Conservation (phyloP, 1,140 invertebrate genomes). For the Pollicipes pollicipes region DNA sequence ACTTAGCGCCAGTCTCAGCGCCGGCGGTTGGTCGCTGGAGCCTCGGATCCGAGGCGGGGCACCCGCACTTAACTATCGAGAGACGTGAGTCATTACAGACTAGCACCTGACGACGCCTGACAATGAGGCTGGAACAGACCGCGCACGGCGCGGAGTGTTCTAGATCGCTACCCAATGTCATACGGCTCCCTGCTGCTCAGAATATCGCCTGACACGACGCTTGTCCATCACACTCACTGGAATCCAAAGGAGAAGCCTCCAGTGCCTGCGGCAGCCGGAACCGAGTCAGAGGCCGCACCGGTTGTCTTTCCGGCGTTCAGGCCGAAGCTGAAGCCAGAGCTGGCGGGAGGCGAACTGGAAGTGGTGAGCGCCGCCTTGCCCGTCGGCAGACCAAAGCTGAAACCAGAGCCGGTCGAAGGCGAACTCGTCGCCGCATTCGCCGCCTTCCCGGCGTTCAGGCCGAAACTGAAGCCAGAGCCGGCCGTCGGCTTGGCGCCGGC, state of each 20-base stretch:
- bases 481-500: not conserved
- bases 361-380: slow-evolving; percentile 12
- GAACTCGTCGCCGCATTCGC: not conserved
- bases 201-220: too few relatives aligned
- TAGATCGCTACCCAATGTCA: too few relatives aligned
- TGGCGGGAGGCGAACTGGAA: slow-evolving; percentile 7
- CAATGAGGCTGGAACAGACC: too few relatives aligned
- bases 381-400: slow-evolving; percentile 12
- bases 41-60: too few relatives aligned
- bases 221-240: slow-evolving; percentile 2
- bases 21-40: too few relatives aligned
- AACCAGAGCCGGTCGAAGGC: slow-evolving; percentile 5
- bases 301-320: slow-evolving; percentile 22
- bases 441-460: not conserved
- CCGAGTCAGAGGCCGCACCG: not conserved
- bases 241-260: slow-evolving; percentile 17
- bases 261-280: slow-evolving; percentile 11
- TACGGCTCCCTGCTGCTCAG: too few relatives aligned
- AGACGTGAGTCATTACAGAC: too few relatives aligned
- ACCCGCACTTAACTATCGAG: too few relatives aligned
- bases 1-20: too few relatives aligned
- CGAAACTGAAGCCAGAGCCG: slow-evolving; percentile 5
- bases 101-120: too few relatives aligned
- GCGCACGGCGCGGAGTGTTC: too few relatives aligned
- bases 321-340: slow-evolving; percentile 6